Conservation (phyloP, 2,113 vertebrate genomes). For the Suricata suricatta region DNA sequence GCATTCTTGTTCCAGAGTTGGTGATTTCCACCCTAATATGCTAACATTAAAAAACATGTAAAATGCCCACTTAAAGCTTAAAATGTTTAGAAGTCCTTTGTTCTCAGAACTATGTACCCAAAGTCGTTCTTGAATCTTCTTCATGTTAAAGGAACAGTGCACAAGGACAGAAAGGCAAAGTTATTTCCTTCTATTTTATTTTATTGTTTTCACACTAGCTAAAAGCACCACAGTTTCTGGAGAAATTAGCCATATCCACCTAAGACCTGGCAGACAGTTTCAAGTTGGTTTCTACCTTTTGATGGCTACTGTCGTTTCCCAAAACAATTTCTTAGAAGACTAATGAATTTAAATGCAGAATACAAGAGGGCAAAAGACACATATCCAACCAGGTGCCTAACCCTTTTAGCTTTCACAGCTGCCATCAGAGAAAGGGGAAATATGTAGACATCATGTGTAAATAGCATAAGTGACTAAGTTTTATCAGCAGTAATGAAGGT, state of each 20-base stretch:
- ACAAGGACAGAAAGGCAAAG: neutral
- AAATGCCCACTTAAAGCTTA: neutral
- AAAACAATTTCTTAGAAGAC: constrained; percentile 15
- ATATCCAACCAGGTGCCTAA: neutral
- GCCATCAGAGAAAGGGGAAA: constrained; percentile 10
- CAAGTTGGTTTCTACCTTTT: neutral
- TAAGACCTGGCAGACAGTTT: neutral
- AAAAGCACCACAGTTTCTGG: constrained; percentile 1
- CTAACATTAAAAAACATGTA: constrained; percentile 15
- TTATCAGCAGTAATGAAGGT: neutral
- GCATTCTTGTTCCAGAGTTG: constrained; percentile 26
- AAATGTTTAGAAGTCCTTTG: neutral
- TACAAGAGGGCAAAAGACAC: neutral
- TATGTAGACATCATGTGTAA: neutral
- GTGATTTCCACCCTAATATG: constrained; percentile 34
- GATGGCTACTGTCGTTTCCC: neutral
- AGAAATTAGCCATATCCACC: neutral
- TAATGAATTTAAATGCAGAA: constrained; percentile 28
- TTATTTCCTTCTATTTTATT: neutral
- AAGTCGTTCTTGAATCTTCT: constrained; percentile 3
- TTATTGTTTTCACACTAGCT: constrained; percentile 2
- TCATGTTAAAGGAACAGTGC: neutral
- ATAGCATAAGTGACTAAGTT: neutral
- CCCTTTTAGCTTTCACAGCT: constrained; percentile 47
- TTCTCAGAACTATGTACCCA: constrained; percentile 45